Conservation (phyloP, 92 coral and sea anemone genomes). For the Chrysogorgia sp. region DNA sequence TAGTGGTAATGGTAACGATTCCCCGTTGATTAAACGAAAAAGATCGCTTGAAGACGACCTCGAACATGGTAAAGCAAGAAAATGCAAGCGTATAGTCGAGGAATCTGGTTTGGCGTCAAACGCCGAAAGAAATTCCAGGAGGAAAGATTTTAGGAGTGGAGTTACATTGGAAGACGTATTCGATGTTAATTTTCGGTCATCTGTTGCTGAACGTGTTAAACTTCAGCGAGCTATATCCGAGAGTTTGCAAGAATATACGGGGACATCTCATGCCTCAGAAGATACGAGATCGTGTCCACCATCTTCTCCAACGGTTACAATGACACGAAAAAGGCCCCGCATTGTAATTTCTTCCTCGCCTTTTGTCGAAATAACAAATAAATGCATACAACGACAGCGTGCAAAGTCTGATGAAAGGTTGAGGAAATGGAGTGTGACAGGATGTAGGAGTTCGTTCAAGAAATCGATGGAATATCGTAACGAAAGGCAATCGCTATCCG, state of each 20-base stretch:
- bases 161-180: conserved; percentile 25
- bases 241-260: conserved; percentile 1
- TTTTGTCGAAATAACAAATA: conserved; percentile 38
- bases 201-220: conserved; percentile 40
- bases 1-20: conserved; percentile 1
- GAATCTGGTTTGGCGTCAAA: conserved; percentile 16
- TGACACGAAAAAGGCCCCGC: conserved; percentile 8
- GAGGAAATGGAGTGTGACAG: neutral
- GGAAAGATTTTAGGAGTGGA: neutral
- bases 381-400: conserved; percentile 1
- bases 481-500: neutral
- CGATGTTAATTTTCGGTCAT: conserved; percentile 32
- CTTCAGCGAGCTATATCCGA: conserved; percentile 24
- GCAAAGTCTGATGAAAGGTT: conserved; percentile 26
- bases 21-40: conserved; percentile 1
- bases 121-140: neutral
- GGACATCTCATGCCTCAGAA: neutral
- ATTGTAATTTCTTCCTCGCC: conserved; percentile 20
- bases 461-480: neutral
- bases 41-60: neutral
- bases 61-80: conserved; percentile 12
- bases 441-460: neutral
- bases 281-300: neutral
- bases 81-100: conserved; percentile 27
- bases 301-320: conserved; percentile 2